Percentiles rank a stretch among this genome's conserved stretches.
Evolutionary conservation across 2,113 vertebrate species (phyloP).

Genomic region (Canis aureus): DNA sequence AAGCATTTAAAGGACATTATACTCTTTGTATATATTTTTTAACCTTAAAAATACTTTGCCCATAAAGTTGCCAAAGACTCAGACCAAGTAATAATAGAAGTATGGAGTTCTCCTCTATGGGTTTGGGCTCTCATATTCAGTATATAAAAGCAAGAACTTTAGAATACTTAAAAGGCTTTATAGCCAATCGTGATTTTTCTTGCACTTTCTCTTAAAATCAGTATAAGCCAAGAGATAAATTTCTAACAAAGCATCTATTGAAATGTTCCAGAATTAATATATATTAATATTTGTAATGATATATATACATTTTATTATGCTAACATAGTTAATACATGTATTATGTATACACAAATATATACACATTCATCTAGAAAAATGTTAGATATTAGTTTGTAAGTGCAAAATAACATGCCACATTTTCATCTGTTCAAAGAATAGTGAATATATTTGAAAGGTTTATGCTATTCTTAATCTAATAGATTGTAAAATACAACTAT

Average conservation of each 20-base stretch:
- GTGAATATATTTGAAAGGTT: background rate
- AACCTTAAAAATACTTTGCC: conserved; percentile 18
- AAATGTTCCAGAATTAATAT: background rate
- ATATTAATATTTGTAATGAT: background rate
- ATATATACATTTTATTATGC: background rate
- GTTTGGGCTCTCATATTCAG: background rate
- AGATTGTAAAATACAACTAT: background rate
- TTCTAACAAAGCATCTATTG: background rate
- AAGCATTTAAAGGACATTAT: conserved; percentile 63
- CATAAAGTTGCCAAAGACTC: conserved; percentile 38
- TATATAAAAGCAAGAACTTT: background rate
- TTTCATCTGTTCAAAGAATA: background rate
- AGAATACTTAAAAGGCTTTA: background rate
- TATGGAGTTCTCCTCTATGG: background rate
- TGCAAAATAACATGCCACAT: background rate
- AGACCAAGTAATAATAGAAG: background rate
- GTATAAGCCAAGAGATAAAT: background rate
- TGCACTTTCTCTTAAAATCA: background rate
- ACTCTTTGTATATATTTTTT: conserved; percentile 50
- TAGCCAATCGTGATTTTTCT: background rate
- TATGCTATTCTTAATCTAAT: conserved; percentile 20
- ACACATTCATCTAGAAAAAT: background rate
- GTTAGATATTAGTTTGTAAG: background rate
- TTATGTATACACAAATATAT: background rate
- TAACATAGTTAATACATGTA: background rate